A percentile compares a stretch with the other conserved stretches of the same genome.
These are phyloP conservation scores for Antheraea assamensis DNA, from an alignment of 2,888 invertebrate species.

Conservation along the genomic window DNA sequence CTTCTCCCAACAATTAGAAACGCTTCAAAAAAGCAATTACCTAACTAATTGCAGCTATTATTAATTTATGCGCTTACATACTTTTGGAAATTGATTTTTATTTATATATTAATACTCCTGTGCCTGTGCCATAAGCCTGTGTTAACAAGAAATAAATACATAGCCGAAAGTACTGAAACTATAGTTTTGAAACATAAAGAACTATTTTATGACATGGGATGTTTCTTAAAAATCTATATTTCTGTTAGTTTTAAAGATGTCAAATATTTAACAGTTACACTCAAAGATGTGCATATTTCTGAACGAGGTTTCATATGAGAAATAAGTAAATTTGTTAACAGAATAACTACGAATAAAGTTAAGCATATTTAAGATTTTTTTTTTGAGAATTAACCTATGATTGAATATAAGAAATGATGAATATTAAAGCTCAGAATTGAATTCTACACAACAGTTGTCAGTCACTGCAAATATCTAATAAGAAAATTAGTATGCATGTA, in stretches of 20 bases:
- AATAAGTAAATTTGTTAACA: no score
- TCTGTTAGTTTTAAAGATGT: neutral
- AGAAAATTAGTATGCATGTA: neutral
- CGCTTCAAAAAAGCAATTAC: no score
- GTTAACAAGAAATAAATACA: neutral
- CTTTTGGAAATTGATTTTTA: no score
- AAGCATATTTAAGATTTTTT: no score
- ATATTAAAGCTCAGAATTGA: neutral
- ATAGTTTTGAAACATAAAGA: neutral
- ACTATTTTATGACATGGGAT: neutral
- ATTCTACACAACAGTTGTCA: neutral
- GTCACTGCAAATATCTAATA: neutral
- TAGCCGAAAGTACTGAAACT: neutral
- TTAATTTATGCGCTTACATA: no score
- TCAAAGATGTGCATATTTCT: no score
- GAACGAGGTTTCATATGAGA: no score
- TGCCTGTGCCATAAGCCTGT: no score
- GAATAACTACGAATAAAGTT: no score
- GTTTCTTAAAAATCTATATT: neutral
- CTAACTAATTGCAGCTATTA: no score
- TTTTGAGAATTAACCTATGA: neutral
- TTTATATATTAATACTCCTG: no score
- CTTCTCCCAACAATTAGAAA: no score
- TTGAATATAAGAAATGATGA: neutral
- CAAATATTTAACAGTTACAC: neutral